Evolutionary conservation across 2,113 vertebrate species (phyloP).

Genomic region (Neodon shergylaensis): DNA sequence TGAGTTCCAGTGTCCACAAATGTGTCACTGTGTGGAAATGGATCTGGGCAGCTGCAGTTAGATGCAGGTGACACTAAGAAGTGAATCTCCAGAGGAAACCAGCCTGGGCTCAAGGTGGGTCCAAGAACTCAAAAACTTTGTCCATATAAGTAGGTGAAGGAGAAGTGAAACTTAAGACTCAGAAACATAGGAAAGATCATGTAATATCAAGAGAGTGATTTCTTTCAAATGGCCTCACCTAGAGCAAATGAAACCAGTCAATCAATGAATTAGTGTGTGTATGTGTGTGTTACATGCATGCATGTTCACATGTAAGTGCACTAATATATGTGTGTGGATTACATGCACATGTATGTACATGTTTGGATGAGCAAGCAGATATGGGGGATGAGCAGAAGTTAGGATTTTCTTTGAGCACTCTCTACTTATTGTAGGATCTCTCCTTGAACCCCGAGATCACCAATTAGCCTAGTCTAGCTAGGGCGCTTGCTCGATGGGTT

Average conservation of each 20-base stretch:
- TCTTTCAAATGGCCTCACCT: neutral
- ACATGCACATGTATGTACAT: neutral
- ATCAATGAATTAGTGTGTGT: neutral
- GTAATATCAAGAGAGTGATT: accelerated
- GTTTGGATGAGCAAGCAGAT: no score
- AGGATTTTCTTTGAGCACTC: neutral
- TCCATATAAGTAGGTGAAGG: neutral
- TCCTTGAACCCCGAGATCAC: neutral
- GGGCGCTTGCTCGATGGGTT: neutral
- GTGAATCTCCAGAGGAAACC: neutral
- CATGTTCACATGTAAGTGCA: neutral
- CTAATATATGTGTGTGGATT: neutral
- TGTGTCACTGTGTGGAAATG: neutral
- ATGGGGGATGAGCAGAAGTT: neutral
- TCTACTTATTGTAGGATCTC: neutral
- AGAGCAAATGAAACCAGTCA: neutral
- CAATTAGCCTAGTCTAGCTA: neutral
- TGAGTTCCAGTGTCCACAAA: neutral
- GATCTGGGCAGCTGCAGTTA: neutral
- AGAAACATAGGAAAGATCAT: neutral
- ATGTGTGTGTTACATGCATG: neutral
- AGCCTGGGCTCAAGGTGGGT: neutral
- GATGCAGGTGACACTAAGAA: neutral
- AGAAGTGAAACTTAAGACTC: neutral
- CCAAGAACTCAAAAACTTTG: neutral